These are phyloP conservation scores for Syritta pipiens DNA, from an alignment of 2,888 invertebrate genomes.

Conservation along the genomic window DNA sequence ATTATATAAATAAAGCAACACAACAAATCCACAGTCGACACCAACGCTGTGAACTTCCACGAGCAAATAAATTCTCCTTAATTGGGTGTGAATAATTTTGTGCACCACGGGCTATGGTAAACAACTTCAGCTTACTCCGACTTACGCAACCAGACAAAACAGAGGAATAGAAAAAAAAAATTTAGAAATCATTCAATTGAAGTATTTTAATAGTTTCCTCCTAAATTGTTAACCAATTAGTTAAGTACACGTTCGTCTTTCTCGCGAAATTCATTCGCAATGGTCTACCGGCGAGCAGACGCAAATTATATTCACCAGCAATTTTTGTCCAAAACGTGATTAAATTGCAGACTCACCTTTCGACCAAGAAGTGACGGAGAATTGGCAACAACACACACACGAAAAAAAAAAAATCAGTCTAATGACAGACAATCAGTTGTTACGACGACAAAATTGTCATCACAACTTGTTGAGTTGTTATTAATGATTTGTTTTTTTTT, in stretches of 20 bases:
- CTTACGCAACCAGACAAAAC: slow-evolving; percentile 42
- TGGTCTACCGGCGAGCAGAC: slow-evolving; percentile 4
- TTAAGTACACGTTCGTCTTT: not conserved
- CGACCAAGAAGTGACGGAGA: not conserved
- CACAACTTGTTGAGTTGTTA: slow-evolving; percentile 36
- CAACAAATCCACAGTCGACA: too few species aligned
- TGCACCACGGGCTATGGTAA: slow-evolving; percentile 1
- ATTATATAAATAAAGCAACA: too few species aligned
- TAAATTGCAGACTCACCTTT: too few species aligned
- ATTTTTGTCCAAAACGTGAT: slow-evolving; percentile 2
- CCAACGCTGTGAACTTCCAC: too few species aligned
- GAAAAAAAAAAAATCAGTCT: not conserved
- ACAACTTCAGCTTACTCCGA: not conserved
- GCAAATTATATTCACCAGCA: slow-evolving; percentile 21
- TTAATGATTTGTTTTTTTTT: slow-evolving; percentile 19
- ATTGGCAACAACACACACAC: not conserved
- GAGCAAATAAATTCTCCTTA: not conserved
- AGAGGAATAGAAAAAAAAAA: too few species aligned
- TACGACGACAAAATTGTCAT: slow-evolving; percentile 48
- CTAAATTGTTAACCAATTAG: slow-evolving; percentile 40
- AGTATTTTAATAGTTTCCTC: slow-evolving; percentile 33
- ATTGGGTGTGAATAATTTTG: slow-evolving; percentile 23
- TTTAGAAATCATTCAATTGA: slow-evolving; percentile 48
- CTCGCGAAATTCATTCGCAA: slow-evolving; percentile 8
- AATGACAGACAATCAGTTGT: not conserved